Percentiles rank a stretch among this genome's conserved stretches.
Evolutionary conservation across 1,140 invertebrate genomes (phyloP).

Genomic region (Archegozetes longisetosus): DNA sequence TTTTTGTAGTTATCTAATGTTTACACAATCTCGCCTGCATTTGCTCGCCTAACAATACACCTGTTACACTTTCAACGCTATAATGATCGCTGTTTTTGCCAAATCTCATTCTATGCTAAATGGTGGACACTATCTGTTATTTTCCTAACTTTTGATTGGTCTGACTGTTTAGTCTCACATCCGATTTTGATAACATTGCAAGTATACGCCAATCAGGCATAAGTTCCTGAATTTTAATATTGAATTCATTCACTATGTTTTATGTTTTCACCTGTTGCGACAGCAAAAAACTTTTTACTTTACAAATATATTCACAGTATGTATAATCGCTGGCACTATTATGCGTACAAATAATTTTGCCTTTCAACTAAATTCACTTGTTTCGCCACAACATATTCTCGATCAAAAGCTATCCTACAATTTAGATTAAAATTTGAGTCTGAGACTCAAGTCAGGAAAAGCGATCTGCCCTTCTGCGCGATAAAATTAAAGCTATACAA

Average conservation of each 20-base stretch:
- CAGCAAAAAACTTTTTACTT: background rate
- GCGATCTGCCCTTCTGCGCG: too few species aligned
- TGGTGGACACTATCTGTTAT: background rate
- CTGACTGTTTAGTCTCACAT: background rate
- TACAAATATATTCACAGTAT: too few species aligned
- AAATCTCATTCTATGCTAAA: background rate
- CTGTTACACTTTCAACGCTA: background rate
- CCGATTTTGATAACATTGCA: background rate
- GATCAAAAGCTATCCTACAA: too few species aligned
- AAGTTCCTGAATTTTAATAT: background rate
- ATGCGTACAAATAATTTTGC: too few species aligned
- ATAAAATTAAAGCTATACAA: too few species aligned
- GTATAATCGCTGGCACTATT: too few species aligned
- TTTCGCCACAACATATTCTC: too few species aligned
- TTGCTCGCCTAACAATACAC: background rate
- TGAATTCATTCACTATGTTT: background rate
- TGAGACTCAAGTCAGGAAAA: too few species aligned
- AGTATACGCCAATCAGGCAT: background rate
- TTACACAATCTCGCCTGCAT: background rate
- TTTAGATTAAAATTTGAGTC: too few species aligned
- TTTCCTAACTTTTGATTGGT: background rate
- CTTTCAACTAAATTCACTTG: too few species aligned
- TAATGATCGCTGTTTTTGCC: background rate
- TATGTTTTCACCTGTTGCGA: background rate
- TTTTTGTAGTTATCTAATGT: background rate